Conservation (phyloP, 1,140 invertebrate species). For the Micrasema minimum region DNA sequence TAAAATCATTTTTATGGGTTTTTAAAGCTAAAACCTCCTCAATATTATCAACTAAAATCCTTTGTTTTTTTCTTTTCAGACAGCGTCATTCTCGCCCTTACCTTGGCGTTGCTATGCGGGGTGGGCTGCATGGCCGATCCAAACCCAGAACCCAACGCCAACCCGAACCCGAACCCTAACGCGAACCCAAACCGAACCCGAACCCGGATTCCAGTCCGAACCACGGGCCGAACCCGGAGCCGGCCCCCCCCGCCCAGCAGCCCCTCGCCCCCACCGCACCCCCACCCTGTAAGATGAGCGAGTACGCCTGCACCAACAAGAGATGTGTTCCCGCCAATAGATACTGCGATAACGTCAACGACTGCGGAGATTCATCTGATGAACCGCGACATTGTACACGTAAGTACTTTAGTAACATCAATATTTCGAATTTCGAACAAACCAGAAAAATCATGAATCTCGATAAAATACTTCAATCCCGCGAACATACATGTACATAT, state of each 20-base stretch:
- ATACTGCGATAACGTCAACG: slow-evolving; percentile 85
- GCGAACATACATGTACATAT: slow-evolving; percentile 55
- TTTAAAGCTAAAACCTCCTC: too few species aligned
- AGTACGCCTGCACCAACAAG: slow-evolving; percentile 83
- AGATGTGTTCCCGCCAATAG: slow-evolving; percentile 82
- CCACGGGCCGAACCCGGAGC: not conserved
- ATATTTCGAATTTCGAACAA: too few species aligned
- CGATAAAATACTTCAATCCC: not conserved
- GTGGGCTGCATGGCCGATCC: slow-evolving; percentile 1
- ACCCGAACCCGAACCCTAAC: not conserved
- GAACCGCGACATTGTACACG: slow-evolving; percentile 87
- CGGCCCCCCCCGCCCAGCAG: not conserved
- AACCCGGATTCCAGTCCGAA: not conserved
- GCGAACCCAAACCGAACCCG: not conserved
- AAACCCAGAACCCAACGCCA: not conserved
- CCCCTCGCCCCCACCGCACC: slow-evolving; percentile 39
- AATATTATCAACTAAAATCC: too few species aligned
- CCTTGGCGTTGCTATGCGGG: slow-evolving; percentile 7
- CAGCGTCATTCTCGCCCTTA: slow-evolving; percentile 4
- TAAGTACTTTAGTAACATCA: too few species aligned
- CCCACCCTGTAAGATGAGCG: slow-evolving; percentile 77
- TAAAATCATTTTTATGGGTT: too few species aligned
- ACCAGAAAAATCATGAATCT: not conserved
- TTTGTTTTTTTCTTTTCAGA: slow-evolving; percentile 1
- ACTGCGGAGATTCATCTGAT: slow-evolving; percentile 87